Evolutionary conservation across 1,140 invertebrate genomes (phyloP), one percentile per base, ranked within the genome.

Genomic region (Hypothenemus hampei): DNA sequence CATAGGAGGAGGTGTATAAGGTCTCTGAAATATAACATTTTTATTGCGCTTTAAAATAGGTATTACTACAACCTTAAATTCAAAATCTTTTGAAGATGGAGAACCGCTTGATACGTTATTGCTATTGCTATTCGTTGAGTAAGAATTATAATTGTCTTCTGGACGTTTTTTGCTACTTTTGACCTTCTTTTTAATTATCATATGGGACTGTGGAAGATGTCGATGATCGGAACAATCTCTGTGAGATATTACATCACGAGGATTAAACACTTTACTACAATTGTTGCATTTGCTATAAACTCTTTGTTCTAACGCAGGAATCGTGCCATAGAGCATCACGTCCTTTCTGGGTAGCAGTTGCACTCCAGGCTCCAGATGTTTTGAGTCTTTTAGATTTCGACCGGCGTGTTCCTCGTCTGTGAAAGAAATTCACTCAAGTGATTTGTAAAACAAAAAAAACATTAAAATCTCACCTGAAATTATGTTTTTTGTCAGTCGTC

Each of bases 281-380:
- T 61, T 59, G 45, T 52, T 63, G 43, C 64, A 66, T 48, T 54
- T 59, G 39, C 45, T 58, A 46, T 58, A 64, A 11, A 60, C 40
- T 37, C 63, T 54, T 47, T 62, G 45, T 55, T 66, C 64, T 56
- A 64, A 56, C 54, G 64, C 60, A n/a, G 64, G 64, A 50, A 64
- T 62, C 11, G 55, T 61, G 18, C 64, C 64, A 58, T 64, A 64
- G 18, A 66, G 35, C 13, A 54, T 53, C 26, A 64, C 59, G 57
- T 63, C 59, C 22, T 60, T 50, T 35, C 64, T 57, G 5, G 63
- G 64, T 11, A 66, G 57, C 8, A 62, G 48, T 13, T 58, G 51
- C 15, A 66, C 62, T 24, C 53, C 57, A 43, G 57, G 49, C 15
- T 60, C 56, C 23, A 20, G 40, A 39, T 45, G 43, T 22, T 48